Conservation (phyloP, 2,113 vertebrate genomes). For the Oreochromis tanganicae region DNA sequence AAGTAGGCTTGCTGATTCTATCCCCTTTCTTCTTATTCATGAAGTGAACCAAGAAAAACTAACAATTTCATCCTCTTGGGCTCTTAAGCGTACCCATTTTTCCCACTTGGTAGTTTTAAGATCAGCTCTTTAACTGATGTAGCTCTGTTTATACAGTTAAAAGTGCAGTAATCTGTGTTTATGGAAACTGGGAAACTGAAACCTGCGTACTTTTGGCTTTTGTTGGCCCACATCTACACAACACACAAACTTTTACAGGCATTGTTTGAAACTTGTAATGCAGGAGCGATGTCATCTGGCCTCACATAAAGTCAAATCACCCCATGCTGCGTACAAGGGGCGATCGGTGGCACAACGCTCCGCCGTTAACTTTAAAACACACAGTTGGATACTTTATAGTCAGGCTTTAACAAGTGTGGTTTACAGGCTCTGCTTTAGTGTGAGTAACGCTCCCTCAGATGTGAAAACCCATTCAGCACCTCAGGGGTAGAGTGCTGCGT, state of each 20-base stretch:
- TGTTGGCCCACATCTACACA: background rate
- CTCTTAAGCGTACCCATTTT: background rate
- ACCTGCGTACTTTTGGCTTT: background rate
- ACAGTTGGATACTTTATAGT: constrained; percentile 25
- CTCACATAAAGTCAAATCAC: constrained; percentile 6
- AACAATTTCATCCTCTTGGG: background rate
- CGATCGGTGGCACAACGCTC: background rate
- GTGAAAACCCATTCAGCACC: constrained; percentile 33
- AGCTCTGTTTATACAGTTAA: background rate
- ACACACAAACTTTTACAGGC: background rate
- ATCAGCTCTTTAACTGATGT: background rate
- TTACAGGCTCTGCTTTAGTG: constrained; percentile 19
- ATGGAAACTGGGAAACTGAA: background rate
- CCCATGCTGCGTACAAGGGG: background rate
- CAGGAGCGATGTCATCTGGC: background rate
- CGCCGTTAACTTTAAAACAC: constrained; percentile 2
- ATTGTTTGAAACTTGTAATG: background rate
- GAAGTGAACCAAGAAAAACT: background rate
- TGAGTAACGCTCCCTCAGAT: constrained; percentile 16
- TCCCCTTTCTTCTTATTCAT: background rate
- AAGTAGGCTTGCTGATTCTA: background rate
- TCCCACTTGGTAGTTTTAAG: background rate
- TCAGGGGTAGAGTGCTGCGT: constrained; percentile 1
- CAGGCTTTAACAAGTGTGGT: constrained; percentile 21
- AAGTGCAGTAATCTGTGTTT: background rate